These are phyloP conservation scores for Papilio elwesi DNA, from an alignment of 2,888 invertebrate genomes.

Conservation along the genomic window DNA sequence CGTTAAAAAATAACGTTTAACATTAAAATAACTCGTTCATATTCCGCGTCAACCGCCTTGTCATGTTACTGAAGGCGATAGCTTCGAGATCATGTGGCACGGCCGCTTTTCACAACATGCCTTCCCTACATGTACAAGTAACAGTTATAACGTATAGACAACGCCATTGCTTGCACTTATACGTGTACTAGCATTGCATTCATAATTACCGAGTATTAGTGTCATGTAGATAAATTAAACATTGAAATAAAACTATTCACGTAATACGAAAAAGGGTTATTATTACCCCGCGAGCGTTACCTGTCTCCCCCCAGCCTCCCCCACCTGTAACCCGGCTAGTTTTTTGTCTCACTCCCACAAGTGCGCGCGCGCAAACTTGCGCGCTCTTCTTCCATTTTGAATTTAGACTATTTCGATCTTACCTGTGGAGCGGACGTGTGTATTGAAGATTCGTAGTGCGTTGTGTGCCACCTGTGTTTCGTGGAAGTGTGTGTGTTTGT, in stretches of 20 bases:
- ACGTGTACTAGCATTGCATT: neutral
- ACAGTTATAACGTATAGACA: neutral
- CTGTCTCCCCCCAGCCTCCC: constrained; percentile 51
- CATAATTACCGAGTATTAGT: neutral
- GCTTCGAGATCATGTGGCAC: constrained; percentile 18
- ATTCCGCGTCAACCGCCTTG: constrained; percentile 5
- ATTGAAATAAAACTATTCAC: constrained; percentile 27
- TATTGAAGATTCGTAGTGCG: constrained; percentile 40
- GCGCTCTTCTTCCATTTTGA: constrained; percentile 59
- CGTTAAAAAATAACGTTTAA: neutral
- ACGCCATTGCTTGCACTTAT: neutral
- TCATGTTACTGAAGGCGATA: neutral
- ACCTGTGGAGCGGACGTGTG: constrained; percentile 62
- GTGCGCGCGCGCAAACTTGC: constrained; percentile 50
- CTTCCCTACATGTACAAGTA: constrained; percentile 7
- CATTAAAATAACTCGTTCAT: constrained; percentile 18
- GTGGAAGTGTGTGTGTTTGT: constrained; percentile 51
- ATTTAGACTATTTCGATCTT: constrained; percentile 68
- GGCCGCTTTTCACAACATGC: constrained; percentile 20
- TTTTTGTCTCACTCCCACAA: constrained; percentile 59
- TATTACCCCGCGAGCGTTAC: constrained; percentile 46
- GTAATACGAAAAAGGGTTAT: constrained; percentile 26
- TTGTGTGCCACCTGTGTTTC: constrained; percentile 48
- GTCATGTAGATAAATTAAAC: constrained; percentile 2
- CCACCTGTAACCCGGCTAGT: constrained; percentile 53